Evolutionary conservation across 2,888 invertebrate species (phyloP), one percentile per base, ranked within the genome.

Genomic region (Mesoligia furuncula): DNA sequence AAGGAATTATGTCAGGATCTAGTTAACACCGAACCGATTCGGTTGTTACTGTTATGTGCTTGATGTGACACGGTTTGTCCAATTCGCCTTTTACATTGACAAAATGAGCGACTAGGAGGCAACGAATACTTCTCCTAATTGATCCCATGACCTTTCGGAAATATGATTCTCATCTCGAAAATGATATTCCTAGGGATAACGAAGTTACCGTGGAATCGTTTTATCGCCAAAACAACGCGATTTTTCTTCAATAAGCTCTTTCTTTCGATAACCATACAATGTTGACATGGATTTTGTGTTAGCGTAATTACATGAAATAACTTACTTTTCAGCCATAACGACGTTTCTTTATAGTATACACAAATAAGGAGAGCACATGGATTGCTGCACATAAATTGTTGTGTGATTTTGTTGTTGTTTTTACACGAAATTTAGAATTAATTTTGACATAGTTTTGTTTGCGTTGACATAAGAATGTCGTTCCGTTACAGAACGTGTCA

Each of bases 371-470:
- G 91, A 91, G 93, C 91, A 92, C 95, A 96, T 96, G 93, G 92
- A 94, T 93, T 93, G 90, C 88, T 93, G 90, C 88, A 93, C 92
- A 92, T 93, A 91, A 92, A 93, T 92, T 93, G 88, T 89, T 90
- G 85, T 89, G 86, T 88, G 90, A 91, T 91, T 93, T 90, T 94
- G 91, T 93, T 94, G 90, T 92, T 93, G 92, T 93, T 94, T 94
- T 95, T 94, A 96, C 96, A 93, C 89, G 91, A 93, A 96, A 96
- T 95, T 96, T 96, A 93, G 94, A 95, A 94, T 90, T 94, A 94
- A 91, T 94, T 95, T 95, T 95, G 95, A 96, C 96, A 95, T 95
- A 95, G 93, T 95, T 95, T 96, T 95, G 95, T 96, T 96, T 95
- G 96, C 95, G 95, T 95, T 96, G 96, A 96, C 96, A 95, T 94